Evolutionary conservation across 2,888 invertebrate species (phyloP).

Genomic region (Ctena decussata): DNA sequence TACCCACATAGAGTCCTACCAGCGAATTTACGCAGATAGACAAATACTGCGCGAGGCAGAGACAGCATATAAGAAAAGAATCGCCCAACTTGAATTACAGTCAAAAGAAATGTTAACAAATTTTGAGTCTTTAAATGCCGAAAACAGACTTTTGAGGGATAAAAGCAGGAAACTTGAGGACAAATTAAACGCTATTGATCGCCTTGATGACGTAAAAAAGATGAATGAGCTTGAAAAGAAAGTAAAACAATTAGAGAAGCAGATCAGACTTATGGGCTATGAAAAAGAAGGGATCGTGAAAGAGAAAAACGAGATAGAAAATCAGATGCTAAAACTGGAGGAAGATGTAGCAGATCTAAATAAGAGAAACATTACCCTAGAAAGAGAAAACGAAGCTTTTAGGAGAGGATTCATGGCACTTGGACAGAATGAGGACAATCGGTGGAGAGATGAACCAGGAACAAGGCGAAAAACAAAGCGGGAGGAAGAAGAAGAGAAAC

Average conservation of each 20-base stretch:
- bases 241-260: constrained; percentile 52
- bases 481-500: constrained; percentile 58
- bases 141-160: constrained; percentile 61
- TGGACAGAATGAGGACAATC: constrained; percentile 47
- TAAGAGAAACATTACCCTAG: constrained; percentile 49
- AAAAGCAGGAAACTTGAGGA: constrained; percentile 58
- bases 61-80: constrained; percentile 59
- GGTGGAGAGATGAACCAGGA: constrained; percentile 52
- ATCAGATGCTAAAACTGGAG: constrained; percentile 46
- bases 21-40: constrained; percentile 57
- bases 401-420: constrained; percentile 63
- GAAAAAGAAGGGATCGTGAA: constrained; percentile 53
- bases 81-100: constrained; percentile 56
- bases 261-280: constrained; percentile 58
- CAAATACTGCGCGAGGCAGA: constrained; percentile 62
- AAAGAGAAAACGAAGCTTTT: constrained; percentile 60
- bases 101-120: constrained; percentile 59
- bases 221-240: constrained; percentile 62
- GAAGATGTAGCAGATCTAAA: constrained; percentile 58
- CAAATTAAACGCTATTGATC: constrained; percentile 57
- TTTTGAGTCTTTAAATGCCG: constrained; percentile 59
- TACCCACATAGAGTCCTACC: constrained; percentile 60
- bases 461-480: constrained; percentile 49
- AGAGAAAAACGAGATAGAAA: constrained; percentile 57
- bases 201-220: constrained; percentile 60